These are phyloP conservation scores for Athetis lepigone DNA, from an alignment of 2,888 invertebrate genomes.

Conservation along the genomic window DNA sequence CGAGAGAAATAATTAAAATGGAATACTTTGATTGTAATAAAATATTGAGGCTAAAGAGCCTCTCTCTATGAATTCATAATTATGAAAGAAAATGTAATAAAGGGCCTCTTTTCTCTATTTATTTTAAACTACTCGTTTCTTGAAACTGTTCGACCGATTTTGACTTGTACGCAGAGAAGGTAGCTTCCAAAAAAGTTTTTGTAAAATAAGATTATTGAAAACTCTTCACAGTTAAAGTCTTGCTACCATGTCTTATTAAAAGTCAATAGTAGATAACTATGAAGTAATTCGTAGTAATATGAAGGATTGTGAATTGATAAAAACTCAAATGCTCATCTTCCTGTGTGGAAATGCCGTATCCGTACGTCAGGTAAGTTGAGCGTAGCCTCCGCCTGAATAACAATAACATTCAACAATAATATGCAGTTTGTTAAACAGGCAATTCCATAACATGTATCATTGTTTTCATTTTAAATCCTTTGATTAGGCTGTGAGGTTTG, in stretches of 20 bases:
- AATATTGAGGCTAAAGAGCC: no score
- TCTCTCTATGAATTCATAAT: no score
- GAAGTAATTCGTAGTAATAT: slow-evolving; percentile 20
- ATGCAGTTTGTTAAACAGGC: slow-evolving; percentile 29
- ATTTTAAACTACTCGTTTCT: no score
- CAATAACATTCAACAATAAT: slow-evolving; percentile 32
- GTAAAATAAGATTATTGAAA: neutral
- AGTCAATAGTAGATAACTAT: neutral
- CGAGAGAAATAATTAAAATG: no score
- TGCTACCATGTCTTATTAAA: slow-evolving; percentile 24
- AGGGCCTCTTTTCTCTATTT: no score
- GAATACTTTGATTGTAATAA: no score
- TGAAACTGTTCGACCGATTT: no score
- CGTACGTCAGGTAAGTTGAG: slow-evolving; percentile 31
- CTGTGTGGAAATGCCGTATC: slow-evolving; percentile 37
- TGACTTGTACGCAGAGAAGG: no score
- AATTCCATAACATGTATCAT: slow-evolving; percentile 16
- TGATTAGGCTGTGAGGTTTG: neutral
- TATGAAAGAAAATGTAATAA: no score
- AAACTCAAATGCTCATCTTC: slow-evolving; percentile 34
- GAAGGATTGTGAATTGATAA: slow-evolving; percentile 27
- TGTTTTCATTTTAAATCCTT: slow-evolving; percentile 1
- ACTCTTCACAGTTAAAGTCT: neutral
- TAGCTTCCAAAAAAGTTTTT: no score
- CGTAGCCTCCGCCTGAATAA: slow-evolving; percentile 41